These are phyloP conservation scores for Eurytoma adleriae DNA, from an alignment of 2,888 invertebrate genomes.

Conservation along the genomic window DNA sequence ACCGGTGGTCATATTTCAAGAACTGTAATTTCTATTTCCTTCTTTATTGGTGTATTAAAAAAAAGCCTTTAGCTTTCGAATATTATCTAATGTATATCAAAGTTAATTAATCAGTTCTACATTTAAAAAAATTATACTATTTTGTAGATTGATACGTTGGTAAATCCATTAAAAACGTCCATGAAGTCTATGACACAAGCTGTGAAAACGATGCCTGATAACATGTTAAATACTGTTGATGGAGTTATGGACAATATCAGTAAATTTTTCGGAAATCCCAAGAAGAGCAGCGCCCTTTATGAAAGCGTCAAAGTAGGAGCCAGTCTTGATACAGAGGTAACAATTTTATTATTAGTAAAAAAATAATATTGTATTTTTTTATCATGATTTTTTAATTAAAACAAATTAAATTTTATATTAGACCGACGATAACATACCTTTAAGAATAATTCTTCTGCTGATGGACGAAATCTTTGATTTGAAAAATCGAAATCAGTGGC, in stretches of 20 bases:
- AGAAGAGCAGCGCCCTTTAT: constrained; percentile 75
- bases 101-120: too few species aligned
- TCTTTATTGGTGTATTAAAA: constrained; percentile 51
- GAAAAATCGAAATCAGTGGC: constrained; percentile 88
- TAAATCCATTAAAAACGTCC: constrained; percentile 89
- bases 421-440: constrained; percentile 87
- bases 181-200: constrained; percentile 86
- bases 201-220: constrained; percentile 92
- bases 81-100: too few species aligned
- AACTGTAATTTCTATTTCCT: constrained; percentile 76
- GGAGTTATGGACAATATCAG: constrained; percentile 89
- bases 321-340: constrained; percentile 79
- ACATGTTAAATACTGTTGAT: constrained; percentile 89
- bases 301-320: constrained; percentile 78
- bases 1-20: constrained; percentile 79
- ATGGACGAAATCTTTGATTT: constrained; percentile 93
- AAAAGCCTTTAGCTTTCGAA: neutral
- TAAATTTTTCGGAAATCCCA: constrained; percentile 81
- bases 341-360: neutral
- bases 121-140: neutral
- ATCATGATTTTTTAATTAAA: constrained; percentile 19
- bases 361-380: neutral
- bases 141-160: constrained; percentile 82
- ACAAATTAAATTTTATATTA: constrained; percentile 66
- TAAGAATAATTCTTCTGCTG: constrained; percentile 86